phyloP scores from a whole-genome alignment of 1,140 invertebrate species.

The Ruditapes philippinarum region DNA sequence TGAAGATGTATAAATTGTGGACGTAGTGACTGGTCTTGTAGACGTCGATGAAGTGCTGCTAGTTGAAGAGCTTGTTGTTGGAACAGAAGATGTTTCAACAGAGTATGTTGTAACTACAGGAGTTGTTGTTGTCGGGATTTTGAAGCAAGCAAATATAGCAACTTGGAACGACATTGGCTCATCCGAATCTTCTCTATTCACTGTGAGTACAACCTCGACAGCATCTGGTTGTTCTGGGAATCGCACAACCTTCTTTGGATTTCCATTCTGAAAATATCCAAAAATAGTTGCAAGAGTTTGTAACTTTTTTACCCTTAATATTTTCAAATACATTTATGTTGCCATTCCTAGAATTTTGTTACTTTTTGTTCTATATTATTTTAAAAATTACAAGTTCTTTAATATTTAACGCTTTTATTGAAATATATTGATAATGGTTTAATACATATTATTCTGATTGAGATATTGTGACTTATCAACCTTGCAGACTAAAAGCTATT shows the following conservation, averaged over 20 bases:
- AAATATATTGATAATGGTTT: no score
- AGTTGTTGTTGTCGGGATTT: not conserved
- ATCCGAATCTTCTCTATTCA: not conserved
- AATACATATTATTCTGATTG: no score
- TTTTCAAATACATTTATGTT: no score
- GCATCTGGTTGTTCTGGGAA: conserved; percentile 15
- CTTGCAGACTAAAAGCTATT: no score
- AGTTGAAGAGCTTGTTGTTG: not conserved
- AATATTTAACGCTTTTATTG: no score
- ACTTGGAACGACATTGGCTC: conserved; percentile 9
- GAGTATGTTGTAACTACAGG: not conserved
- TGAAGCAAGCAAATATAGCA: conserved; percentile 16
- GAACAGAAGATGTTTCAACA: not conserved
- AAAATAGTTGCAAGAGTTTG: not conserved
- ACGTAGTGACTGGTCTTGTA: not conserved
- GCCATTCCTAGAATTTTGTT: no score
- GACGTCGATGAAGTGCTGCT: not conserved
- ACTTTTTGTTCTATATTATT: no score
- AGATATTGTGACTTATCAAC: no score
- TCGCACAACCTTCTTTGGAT: not conserved
- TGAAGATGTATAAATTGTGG: not conserved
- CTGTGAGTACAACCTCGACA: not conserved
- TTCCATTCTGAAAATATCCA: not conserved
- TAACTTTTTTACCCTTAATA: no score
- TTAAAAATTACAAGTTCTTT: no score